Evolutionary conservation across 1,140 invertebrate species (phyloP), one percentile per base, ranked within the genome.

Genomic region (Agraylea sexmaculata): DNA sequence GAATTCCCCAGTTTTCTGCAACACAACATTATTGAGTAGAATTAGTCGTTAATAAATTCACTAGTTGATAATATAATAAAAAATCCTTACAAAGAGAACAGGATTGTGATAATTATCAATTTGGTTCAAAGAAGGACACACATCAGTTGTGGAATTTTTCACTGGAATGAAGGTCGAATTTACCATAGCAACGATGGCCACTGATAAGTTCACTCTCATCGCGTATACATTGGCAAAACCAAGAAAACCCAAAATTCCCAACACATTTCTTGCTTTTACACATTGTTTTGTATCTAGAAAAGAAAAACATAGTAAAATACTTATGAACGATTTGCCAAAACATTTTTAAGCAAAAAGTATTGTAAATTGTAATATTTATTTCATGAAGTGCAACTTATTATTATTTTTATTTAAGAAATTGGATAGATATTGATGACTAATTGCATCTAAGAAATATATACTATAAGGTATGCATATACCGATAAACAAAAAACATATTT

Each of bases 161-260:
- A 70, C 68, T 12, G 74, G 60, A 29, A 77, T 70, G 2, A 69
- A 71, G 15, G 81, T 80, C 39, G 80, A 75, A 51, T 90, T 91
- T 2, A 84, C 77, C 90, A 95, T 95, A 4, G 88, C 87, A 8
- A 95, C 87, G 56, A 94, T 91, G 4, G 87, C 90, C 8, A 95
- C 83, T 3, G 87, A 92, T 17, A 95, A 64, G 62, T 94, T 93
- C 0, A 93, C 87, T 44, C 90, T 68, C 79, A 94, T 83, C 0
- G 87, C 81, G 60, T 94, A 94, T 1, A 91, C 82, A 51, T 86
- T 76, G 15, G 81, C 78, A 53, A 90, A 78, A 34, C 85, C 76
- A 45, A 82, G 58, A 66, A 92, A 76, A 47, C 80, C 80, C 58
- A 92, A 69, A 29, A 89, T 70, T 0, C 84, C 82, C 25, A 90